phyloP scores from a whole-genome alignment of 2,888 invertebrate species.

The Drosophila rellima region DNA sequence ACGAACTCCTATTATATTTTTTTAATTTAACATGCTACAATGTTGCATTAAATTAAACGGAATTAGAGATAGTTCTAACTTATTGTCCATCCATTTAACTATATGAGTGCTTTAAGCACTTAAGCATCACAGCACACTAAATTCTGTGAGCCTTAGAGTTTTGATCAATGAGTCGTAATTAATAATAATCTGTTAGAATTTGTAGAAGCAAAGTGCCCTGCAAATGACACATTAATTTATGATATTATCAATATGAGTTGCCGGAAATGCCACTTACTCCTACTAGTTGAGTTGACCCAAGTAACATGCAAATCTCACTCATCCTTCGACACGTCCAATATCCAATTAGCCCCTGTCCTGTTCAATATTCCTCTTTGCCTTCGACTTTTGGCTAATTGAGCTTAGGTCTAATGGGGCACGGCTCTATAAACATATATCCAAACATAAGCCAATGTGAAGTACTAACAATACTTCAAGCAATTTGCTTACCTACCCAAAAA shows the following conservation, averaged over 20 bases:
- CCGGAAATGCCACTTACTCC: conserved; percentile 38
- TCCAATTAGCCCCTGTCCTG: conserved; percentile 33
- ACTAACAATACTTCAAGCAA: conserved; percentile 72
- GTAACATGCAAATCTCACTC: conserved; percentile 47
- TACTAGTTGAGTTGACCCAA: conserved; percentile 8
- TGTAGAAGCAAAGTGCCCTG: conserved; percentile 22
- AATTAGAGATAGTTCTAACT: not conserved
- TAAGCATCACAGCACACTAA: conserved; percentile 17
- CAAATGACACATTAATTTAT: conserved; percentile 46
- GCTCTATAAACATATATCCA: conserved; percentile 52
- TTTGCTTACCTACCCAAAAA: conserved; percentile 74
- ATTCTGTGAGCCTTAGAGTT: conserved; percentile 3
- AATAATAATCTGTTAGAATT: conserved; percentile 56
- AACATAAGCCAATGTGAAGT: conserved; percentile 61
- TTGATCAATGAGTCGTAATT: conserved; percentile 50
- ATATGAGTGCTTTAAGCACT: not conserved
- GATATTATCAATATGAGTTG: conserved; percentile 21
- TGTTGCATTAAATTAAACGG: not conserved
- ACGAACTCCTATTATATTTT: too few species aligned
- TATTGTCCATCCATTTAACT: not conserved
- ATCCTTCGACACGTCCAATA: conserved; percentile 37
- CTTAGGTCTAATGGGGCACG: conserved; percentile 34
- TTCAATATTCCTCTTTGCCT: conserved; percentile 15
- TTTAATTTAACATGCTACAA: too few species aligned
- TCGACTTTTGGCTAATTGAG: conserved; percentile 46